A percentile compares a stretch with the other conserved stretches of the same genome.
These are phyloP conservation scores for Polietes domitor DNA, from an alignment of 2,888 invertebrate genomes.

Conservation along the genomic window DNA sequence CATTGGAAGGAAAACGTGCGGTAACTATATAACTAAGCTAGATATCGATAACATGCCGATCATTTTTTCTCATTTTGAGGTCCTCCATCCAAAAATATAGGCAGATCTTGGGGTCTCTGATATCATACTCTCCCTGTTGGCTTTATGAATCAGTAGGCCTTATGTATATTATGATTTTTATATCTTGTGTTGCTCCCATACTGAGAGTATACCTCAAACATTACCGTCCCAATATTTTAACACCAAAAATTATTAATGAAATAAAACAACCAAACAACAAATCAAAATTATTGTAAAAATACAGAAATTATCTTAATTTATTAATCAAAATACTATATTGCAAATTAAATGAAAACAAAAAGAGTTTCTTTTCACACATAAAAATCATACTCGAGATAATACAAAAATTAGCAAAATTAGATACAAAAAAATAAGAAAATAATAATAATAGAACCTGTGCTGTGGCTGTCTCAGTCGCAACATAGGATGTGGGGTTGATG, in stretches of 20 bases:
- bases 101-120: too few species aligned
- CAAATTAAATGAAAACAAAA: slow-evolving; percentile 37
- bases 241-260: slow-evolving; percentile 22
- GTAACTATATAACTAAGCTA: too few species aligned
- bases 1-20: too few species aligned
- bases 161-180: too few species aligned
- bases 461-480: slow-evolving; percentile 16
- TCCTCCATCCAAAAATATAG: too few species aligned
- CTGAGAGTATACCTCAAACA: too few species aligned
- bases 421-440: slow-evolving; percentile 12
- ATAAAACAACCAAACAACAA: slow-evolving; percentile 53
- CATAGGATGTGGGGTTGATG: neutral
- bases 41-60: too few species aligned
- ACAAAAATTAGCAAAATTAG: neutral
- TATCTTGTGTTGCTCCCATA: too few species aligned
- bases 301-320: slow-evolving; percentile 53
- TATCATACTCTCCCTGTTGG: too few species aligned
- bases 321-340: slow-evolving; percentile 58
- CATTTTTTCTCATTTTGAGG: too few species aligned
- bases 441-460: slow-evolving; percentile 58
- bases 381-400: slow-evolving; percentile 7
- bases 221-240: too few species aligned
- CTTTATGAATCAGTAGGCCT: too few species aligned
- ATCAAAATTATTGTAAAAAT: slow-evolving; percentile 56
- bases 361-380: neutral